Percentiles rank a stretch among this genome's conserved stretches.
Conservation (phyloP, 2,888 invertebrate genomes). For the Drosophila quinaria region DNA sequence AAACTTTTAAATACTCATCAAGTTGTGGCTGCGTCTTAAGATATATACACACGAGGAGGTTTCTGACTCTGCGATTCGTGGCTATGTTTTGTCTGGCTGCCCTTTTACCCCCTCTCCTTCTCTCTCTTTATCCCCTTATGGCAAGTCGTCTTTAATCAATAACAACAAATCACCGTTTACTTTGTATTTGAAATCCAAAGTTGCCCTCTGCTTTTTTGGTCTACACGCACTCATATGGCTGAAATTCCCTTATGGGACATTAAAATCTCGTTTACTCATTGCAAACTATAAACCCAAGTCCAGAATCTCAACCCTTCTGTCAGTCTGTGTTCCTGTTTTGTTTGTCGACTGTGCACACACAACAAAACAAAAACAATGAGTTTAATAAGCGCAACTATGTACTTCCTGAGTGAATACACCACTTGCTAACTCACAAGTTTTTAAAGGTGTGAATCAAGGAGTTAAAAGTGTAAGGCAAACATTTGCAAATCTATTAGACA, state of each 20-base stretch:
- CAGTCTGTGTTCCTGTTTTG: conserved; percentile 58
- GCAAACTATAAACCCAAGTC: conserved; percentile 45
- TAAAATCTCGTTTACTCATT: conserved; percentile 83
- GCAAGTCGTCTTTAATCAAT: conserved; percentile 82
- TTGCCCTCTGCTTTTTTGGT: conserved; percentile 8
- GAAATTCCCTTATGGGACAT: conserved; percentile 84
- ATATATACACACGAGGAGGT: conserved; percentile 31
- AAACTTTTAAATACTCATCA: conserved; percentile 85
- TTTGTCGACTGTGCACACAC: conserved; percentile 53
- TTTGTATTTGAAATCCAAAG: conserved; percentile 77
- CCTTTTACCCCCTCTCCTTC: conserved; percentile 2
- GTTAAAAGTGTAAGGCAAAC: background rate
- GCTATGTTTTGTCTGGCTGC: conserved; percentile 39
- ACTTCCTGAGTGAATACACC: conserved; percentile 21
- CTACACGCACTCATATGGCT: conserved; percentile 31
- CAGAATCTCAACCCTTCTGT: conserved; percentile 64
- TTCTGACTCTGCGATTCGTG: conserved; percentile 16
- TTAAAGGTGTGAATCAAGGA: background rate
- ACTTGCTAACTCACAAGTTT: background rate
- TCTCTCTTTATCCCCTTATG: conserved; percentile 22
- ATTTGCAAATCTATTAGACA: conserved; percentile 6
- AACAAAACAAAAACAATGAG: conserved; percentile 17
- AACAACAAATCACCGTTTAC: conserved; percentile 84
- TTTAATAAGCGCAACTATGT: conserved; percentile 41
- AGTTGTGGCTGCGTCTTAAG: conserved; percentile 62